Base-by-base conservation (phyloP, 2,113 vertebrate genomes). In the Onychostoma macrolepis region DNA sequence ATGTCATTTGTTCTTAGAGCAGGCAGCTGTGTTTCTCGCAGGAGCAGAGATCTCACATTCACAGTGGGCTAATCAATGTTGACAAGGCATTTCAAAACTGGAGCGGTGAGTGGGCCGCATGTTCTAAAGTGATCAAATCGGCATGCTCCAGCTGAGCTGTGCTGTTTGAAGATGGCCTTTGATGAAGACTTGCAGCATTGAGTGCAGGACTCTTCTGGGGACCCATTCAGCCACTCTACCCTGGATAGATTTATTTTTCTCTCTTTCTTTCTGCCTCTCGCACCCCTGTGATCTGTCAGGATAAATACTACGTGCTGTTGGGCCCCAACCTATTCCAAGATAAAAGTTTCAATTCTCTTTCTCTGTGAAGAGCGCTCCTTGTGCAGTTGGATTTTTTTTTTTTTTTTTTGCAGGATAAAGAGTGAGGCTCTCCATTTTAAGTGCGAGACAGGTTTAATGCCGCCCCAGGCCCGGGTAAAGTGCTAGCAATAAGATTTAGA, bases 381-480 rank as follows among this genome's bases (percentile, higher is more conserved):
- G 0, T 85, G 19, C 80, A 86, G 89, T 63, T 89, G 45, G 71
- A 48, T 33, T 36, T 61, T 24, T 4, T 24, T 24, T 24, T 58
- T 9, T 58, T 58, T 58, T 56, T 89, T 91, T 81, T 72, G 84
- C 91, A 89, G 71, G 88, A 65, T 88, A 87, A 91, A 85, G 80
- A 71, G 85, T 0, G 15, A 91, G 63, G 87, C 86, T 74, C 88
- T 92, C 81, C 48, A 88, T 93, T 90, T 92, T 88, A 87, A 89
- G 77, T 87, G 67, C 21, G 33, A 92, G 92, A 91, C 87, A 90
- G 90, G 28, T 93, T 93, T 94, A 94, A 92, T 92, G 90, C 89
- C 88, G 83, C 86, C 77, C 67, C 85, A 80, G 53, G 81, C 58
- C 72, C 19, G 61, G 28, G 61, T 83, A 84, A 92, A 92, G 75